phyloP scores from a whole-genome alignment of 2,888 invertebrate species.

The Pelosia muscerda region DNA sequence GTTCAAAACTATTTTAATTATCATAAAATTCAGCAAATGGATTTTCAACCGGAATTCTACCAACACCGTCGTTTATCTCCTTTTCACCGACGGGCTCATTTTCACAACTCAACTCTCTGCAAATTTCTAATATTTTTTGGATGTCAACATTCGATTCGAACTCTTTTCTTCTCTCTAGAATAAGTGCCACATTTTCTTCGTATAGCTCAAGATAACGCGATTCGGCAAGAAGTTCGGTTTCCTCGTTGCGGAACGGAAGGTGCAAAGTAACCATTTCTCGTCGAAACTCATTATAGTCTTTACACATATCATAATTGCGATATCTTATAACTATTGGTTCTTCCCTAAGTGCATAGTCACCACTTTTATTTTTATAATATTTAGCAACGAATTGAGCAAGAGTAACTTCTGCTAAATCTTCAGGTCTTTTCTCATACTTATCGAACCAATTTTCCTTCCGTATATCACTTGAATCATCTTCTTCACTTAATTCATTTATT shows the following conservation, averaged over 20 bases:
- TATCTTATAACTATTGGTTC: slow-evolving; percentile 56
- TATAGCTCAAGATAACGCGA: slow-evolving; percentile 49
- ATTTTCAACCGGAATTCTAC: slow-evolving; percentile 1
- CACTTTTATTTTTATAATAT: slow-evolving; percentile 38
- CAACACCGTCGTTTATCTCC: slow-evolving; percentile 6
- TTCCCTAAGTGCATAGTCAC: slow-evolving; percentile 35
- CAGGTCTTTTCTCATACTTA: slow-evolving; percentile 64
- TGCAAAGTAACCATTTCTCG: slow-evolving; percentile 61
- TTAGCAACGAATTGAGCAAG: slow-evolving; percentile 64
- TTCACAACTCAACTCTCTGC: slow-evolving; percentile 15
- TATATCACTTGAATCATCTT: slow-evolving; percentile 56
- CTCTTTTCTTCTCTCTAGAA: slow-evolving; percentile 52
- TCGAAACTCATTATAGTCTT: slow-evolving; percentile 56
- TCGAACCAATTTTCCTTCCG: slow-evolving; percentile 68
- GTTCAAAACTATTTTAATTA: no score
- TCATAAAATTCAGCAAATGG: slow-evolving; percentile 9
- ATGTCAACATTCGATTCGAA: slow-evolving; percentile 61
- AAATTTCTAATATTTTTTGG: slow-evolving; percentile 51
- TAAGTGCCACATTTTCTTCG: slow-evolving; percentile 35
- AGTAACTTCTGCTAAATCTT: slow-evolving; percentile 52
- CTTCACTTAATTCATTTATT: slow-evolving; percentile 54
- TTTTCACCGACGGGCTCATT: slow-evolving; percentile 2
- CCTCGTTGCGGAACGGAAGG: slow-evolving; percentile 59
- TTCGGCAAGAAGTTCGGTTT: slow-evolving; percentile 56
- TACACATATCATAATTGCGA: slow-evolving; percentile 60